phyloP scores from a whole-genome alignment of 1,140 invertebrate species.

The Megalopta genalis region DNA sequence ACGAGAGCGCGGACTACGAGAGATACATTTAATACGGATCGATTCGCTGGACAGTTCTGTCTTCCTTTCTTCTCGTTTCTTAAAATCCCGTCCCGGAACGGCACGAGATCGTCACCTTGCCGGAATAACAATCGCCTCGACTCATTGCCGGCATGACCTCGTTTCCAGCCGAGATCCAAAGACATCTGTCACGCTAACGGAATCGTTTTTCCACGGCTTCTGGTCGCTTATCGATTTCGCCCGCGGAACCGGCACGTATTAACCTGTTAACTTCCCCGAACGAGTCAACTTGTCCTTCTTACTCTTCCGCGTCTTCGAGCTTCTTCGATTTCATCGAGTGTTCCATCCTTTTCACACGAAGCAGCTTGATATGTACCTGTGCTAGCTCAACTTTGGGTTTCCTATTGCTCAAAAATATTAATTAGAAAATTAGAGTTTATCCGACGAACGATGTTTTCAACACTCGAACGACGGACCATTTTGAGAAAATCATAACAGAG shows the following conservation, averaged over 20 bases:
- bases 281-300: no score
- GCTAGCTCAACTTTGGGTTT: no score
- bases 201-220: neutral
- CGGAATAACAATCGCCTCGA: neutral
- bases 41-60: neutral
- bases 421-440: no score
- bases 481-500: no score
- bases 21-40: neutral
- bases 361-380: no score
- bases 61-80: neutral
- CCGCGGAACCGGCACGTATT: neutral
- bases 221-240: neutral
- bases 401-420: no score
- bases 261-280: no score
- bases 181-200: neutral
- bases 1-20: neutral
- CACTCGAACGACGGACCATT: no score
- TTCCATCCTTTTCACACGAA: no score
- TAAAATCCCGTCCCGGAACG: neutral
- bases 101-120: neutral
- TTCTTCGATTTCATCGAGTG: no score
- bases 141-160: neutral
- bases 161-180: neutral
- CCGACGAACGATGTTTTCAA: no score
- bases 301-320: no score